These are phyloP conservation scores for Pseudomyrmex gracilis DNA, from an alignment of 1,140 invertebrate genomes.

Conservation along the genomic window DNA sequence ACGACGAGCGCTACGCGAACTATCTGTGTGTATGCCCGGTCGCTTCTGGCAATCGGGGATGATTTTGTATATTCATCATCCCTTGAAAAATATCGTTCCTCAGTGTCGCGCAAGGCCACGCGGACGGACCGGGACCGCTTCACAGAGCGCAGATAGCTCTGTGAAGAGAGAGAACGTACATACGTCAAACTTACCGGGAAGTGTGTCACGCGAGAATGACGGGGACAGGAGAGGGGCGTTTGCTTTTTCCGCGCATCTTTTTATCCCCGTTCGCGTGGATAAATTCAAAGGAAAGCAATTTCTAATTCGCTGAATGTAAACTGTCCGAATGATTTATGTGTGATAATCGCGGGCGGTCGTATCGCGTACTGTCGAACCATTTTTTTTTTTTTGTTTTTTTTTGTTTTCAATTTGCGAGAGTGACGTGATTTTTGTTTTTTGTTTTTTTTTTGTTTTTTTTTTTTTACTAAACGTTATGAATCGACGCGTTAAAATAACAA, in stretches of 20 bases:
- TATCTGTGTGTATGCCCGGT: slow-evolving; percentile 42
- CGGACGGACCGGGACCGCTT: background rate
- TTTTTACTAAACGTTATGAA: background rate
- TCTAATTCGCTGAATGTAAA: background rate
- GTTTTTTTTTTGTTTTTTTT: background rate
- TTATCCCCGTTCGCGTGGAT: background rate
- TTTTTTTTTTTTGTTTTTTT: too few species aligned
- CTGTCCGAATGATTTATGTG: background rate
- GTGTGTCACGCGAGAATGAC: slow-evolving; percentile 60
- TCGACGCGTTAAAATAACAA: background rate
- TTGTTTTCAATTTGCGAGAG: too few species aligned
- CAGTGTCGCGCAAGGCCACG: slow-evolving; percentile 42
- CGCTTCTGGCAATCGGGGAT: slow-evolving; percentile 62
- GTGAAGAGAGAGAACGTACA: slow-evolving; percentile 50
- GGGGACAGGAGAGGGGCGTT: background rate
- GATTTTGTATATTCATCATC: slow-evolving; percentile 71
- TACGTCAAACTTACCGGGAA: slow-evolving; percentile 77
- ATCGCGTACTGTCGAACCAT: background rate
- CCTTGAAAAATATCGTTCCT: slow-evolving; percentile 75
- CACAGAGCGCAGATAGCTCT: slow-evolving; percentile 62
- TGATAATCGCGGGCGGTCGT: too few species aligned
- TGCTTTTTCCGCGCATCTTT: slow-evolving; percentile 1
- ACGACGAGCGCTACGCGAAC: slow-evolving; percentile 22
- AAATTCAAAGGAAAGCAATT: background rate
- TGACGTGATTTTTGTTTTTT: too few species aligned